Evolutionary conservation across 2,113 vertebrate genomes (phyloP).

Genomic region (Corythaixoides concolor): DNA sequence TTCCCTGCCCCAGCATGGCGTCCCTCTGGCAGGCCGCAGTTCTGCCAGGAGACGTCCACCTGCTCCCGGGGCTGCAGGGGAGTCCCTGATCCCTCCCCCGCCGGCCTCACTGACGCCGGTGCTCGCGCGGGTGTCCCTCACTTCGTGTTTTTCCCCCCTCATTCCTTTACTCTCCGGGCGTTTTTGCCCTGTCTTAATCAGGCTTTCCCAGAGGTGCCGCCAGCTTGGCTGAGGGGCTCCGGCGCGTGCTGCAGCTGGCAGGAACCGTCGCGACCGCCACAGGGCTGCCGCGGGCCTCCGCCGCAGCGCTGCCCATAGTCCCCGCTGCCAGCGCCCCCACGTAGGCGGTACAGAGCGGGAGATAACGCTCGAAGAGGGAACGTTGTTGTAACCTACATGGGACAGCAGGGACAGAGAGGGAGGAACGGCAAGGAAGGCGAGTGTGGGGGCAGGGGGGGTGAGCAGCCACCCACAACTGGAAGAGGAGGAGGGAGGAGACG

Average conservation of each 20-base stretch:
- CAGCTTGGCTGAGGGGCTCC: too few species aligned
- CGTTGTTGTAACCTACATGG: rapidly evolving
- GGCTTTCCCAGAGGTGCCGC: too few species aligned
- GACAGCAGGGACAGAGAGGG: neutral
- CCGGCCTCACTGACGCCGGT: rapidly evolving
- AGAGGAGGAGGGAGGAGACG: neutral
- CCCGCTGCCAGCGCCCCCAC: neutral
- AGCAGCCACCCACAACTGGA: rapidly evolving
- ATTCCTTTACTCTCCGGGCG: too few species aligned
- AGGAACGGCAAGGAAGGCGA: neutral
- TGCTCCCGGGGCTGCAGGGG: too few species aligned
- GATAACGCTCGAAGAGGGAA: neutral
- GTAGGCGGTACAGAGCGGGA: rapidly evolving
- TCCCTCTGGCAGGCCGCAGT: rapidly evolving
- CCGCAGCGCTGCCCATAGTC: neutral
- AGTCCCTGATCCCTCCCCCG: too few species aligned
- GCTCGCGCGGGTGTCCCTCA: rapidly evolving
- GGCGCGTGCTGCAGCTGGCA: neutral
- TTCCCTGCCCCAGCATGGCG: rapidly evolving
- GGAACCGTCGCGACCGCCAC: too few species aligned
- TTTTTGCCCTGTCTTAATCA: too few species aligned
- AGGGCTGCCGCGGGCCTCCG: too few species aligned
- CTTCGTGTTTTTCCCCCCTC: rapidly evolving
- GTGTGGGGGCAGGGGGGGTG: rapidly evolving
- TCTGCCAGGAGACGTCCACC: rapidly evolving